Evolutionary conservation across 2,888 invertebrate genomes (phyloP), one percentile per base, ranked within the genome.

Genomic region (Cenopis cana): DNA sequence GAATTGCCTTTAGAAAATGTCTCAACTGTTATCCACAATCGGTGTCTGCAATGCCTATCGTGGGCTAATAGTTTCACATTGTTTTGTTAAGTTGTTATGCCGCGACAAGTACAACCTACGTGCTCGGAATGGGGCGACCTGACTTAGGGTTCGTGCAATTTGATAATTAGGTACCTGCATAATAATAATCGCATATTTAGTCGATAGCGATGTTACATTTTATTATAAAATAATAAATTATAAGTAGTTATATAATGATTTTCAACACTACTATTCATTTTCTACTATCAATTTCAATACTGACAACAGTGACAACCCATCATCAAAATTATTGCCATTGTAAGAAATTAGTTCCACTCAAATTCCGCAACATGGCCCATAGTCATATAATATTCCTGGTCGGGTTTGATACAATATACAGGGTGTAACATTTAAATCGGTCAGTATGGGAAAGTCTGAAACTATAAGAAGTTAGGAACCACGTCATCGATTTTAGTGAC

Each of bases 1-100:
- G 4, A 14, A 20, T 11, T 17, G n/a, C 20, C 52, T 62, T 50
- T 50, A 18, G 33, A 4, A 24, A 12, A 18, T 64, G 64, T n/a
- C 64, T 20, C 52, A 36, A 62, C 17, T 14, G 1, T 36, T 64
- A 52, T 64, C 52, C 20, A 52, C 33, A 36, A 64, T 64, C 52
- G 36, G 17, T 57, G 11, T 18, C 14, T 52, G 62, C 50, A 62
- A 62, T 50, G 50, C 14, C 50, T 52, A 52, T 49, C 49, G 61
- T 50, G 33, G 2, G 17, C 61, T 46, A 49, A 62, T 20, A 38
- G 20, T 64, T 64, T 52, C 36, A 64, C 52, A 38, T 20, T 52
- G 36, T 52, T 49, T 49, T 61, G 18, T 49, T 18, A 20, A 36
- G 36, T 57, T 54, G n/a, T 55, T 29, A 55, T 55, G 29, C 55